phyloP scores from a whole-genome alignment of 2,797 vertebrate genomes.

The Antrozous pallidus region DNA sequence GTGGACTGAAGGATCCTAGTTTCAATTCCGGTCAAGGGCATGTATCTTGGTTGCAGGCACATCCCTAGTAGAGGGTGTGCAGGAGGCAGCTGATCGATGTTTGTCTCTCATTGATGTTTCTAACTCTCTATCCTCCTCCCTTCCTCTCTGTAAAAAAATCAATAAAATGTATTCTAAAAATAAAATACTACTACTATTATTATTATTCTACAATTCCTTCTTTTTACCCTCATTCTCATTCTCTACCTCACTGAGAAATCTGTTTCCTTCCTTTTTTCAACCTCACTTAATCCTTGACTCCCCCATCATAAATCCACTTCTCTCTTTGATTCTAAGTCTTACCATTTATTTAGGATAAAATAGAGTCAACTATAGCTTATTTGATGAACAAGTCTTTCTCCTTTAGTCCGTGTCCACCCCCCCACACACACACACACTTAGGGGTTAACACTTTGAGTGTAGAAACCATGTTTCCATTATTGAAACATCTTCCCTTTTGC shows the following conservation, averaged over 20 bases:
- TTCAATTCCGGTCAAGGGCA: no score
- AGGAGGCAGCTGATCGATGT: no score
- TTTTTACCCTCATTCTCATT: background rate
- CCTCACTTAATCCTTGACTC: no score
- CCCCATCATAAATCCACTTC: no score
- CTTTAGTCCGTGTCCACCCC: accelerated
- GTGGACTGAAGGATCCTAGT: no score
- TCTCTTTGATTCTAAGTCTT: background rate
- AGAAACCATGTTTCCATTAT: background rate
- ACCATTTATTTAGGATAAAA: background rate
- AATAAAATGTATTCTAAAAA: no score
- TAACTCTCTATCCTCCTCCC: no score
- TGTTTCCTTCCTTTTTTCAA: background rate
- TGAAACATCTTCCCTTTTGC: background rate
- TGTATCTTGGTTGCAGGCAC: no score
- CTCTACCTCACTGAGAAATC: background rate
- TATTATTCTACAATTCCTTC: background rate
- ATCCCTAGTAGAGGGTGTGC: no score
- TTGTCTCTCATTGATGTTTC: no score
- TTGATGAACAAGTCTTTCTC: background rate
- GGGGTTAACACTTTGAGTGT: background rate
- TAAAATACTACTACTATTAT: no score
- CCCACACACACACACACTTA: background rate
- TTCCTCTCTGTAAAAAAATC: no score
- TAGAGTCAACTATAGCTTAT: background rate